A percentile compares a stretch with the other conserved stretches of the same genome.
Evolutionary conservation across 2,797 vertebrate genomes (phyloP).

Genomic region (Phataginus tetradactyla): DNA sequence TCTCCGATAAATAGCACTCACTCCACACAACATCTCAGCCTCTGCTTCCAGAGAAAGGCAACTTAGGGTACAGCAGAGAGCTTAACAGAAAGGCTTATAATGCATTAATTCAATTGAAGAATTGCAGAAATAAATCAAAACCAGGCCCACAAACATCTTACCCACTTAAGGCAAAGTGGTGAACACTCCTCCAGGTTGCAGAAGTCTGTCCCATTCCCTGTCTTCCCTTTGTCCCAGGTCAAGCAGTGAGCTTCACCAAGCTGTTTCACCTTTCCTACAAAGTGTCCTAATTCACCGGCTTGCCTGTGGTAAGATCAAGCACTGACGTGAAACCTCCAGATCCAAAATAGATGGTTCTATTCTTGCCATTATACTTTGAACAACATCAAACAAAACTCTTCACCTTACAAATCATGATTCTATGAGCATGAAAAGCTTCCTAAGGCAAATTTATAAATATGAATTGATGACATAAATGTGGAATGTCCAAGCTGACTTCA

Average conservation of each 20-base stretch:
- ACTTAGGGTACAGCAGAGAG: not conserved
- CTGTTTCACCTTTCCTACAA: not conserved
- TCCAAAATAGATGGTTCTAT: not conserved
- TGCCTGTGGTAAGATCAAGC: not conserved
- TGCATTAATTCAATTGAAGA: not conserved
- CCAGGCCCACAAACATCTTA: not conserved
- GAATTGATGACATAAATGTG: not conserved
- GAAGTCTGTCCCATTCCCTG: not conserved
- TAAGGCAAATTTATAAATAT: not conserved
- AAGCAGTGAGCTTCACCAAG: not conserved
- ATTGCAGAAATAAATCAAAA: not conserved
- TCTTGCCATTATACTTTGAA: not conserved
- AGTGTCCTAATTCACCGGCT: not conserved
- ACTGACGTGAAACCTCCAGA: not conserved
- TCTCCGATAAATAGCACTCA: not conserved
- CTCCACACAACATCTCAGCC: fast-evolving
- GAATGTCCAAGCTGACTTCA: not conserved
- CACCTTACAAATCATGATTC: not conserved
- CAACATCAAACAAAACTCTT: not conserved
- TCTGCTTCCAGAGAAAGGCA: not conserved
- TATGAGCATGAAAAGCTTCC: not conserved
- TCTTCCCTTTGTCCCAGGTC: too few relatives aligned
- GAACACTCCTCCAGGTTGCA: not conserved
- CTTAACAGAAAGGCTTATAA: not conserved
- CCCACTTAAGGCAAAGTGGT: not conserved